Evolutionary conservation across 2,888 invertebrate genomes (phyloP).

Genomic region (Acholoe squamosa): DNA sequence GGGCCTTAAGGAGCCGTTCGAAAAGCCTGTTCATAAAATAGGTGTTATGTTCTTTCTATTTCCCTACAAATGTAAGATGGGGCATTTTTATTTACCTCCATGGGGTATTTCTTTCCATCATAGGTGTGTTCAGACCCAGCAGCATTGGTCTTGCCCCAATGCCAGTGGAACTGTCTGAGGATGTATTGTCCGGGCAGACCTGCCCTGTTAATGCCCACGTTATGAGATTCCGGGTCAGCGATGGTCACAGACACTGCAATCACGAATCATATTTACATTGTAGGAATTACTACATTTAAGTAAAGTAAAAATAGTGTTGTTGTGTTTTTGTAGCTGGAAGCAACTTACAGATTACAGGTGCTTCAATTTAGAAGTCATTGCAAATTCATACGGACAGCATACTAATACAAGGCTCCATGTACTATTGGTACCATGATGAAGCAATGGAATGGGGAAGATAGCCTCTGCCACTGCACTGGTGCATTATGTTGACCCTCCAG

Average conservation of each 20-base stretch:
- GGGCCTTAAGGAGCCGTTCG: too few relatives aligned
- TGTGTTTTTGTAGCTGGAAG: background rate
- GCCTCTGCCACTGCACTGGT: too few relatives aligned
- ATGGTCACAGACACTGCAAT: background rate
- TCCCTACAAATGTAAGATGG: too few relatives aligned
- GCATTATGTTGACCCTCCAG: too few relatives aligned
- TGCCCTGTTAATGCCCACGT: slow-evolving; percentile 86
- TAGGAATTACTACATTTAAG: background rate
- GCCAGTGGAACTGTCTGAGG: slow-evolving; percentile 95
- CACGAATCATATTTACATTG: background rate
- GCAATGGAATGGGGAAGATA: too few relatives aligned
- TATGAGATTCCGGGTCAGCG: background rate
- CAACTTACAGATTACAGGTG: background rate
- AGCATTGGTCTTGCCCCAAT: slow-evolving; percentile 93
- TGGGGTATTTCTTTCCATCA: slow-evolving; percentile 92
- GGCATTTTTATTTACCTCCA: too few relatives aligned
- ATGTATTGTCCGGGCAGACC: slow-evolving; percentile 91
- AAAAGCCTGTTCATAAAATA: too few relatives aligned
- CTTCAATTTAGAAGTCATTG: background rate
- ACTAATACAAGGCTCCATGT: too few relatives aligned
- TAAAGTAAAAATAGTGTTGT: too few relatives aligned
- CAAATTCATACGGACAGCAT: background rate
- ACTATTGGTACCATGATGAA: background rate
- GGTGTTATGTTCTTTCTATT: too few relatives aligned
- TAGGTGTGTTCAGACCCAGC: slow-evolving; percentile 95